Conservation (phyloP, 1,140 invertebrate species). For the Atta colombica region DNA sequence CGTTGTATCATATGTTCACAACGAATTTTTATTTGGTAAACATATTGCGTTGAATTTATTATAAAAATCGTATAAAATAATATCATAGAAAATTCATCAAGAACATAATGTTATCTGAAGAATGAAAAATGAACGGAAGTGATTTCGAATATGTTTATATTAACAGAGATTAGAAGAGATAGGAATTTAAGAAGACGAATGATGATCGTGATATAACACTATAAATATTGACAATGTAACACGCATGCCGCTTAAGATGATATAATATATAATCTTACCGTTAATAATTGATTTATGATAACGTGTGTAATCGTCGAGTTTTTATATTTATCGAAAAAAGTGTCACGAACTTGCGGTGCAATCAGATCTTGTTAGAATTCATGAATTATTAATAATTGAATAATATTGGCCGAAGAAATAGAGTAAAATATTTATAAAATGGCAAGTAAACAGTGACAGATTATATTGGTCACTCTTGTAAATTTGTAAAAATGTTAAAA, state of each 20-base stretch:
- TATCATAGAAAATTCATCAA: background rate
- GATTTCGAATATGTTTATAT: background rate
- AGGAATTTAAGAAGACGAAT: conserved; percentile 28
- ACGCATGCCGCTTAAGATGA: conserved; percentile 56
- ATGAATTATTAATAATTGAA: conserved; percentile 15
- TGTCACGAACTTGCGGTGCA: conserved; percentile 34
- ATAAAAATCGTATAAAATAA: conserved; percentile 41
- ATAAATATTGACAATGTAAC: conserved; percentile 66
- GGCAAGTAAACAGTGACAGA: conserved; percentile 43
- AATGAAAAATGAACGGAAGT: background rate
- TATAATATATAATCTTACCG: conserved; percentile 64
- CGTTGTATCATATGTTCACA: background rate
- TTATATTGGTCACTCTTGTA: conserved; percentile 8
- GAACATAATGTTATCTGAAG: background rate
- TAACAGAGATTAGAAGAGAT: background rate
- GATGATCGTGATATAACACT: conserved; percentile 28
- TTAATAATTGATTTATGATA: conserved; percentile 67
- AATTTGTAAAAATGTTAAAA: conserved; percentile 55
- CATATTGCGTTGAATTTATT: background rate
- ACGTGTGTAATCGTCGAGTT: conserved; percentile 66
- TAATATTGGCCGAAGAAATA: conserved; percentile 25
- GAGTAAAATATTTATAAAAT: conserved; percentile 40
- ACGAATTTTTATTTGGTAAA: conserved; percentile 4
- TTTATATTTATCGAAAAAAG: conserved; percentile 45
- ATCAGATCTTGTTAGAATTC: conserved; percentile 46